Conservation (phyloP, 2,888 invertebrate genomes). For the Rhingia campestris region DNA sequence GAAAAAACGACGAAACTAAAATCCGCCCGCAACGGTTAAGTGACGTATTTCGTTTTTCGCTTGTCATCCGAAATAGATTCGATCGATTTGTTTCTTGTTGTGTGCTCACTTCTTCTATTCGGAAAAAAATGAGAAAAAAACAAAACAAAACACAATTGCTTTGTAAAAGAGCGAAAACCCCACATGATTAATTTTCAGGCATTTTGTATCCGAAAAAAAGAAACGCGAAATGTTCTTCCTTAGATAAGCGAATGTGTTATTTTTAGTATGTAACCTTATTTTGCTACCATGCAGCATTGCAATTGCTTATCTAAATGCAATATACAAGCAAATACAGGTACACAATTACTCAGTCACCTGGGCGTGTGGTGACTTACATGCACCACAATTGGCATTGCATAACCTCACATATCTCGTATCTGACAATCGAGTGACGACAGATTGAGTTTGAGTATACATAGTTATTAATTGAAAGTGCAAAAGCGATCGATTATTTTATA, state of each 20-base stretch:
- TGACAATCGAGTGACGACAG: conserved; percentile 14
- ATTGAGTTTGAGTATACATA: conserved; percentile 2
- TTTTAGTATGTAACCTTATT: conserved; percentile 66
- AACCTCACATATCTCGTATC: conserved; percentile 24
- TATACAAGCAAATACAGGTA: conserved; percentile 32
- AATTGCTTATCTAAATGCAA: conserved; percentile 60
- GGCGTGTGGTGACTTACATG: conserved; percentile 3
- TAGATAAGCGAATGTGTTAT: conserved; percentile 51
- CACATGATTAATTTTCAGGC: conserved; percentile 60
- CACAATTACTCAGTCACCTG: conserved; percentile 54
- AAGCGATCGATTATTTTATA: conserved; percentile 4
- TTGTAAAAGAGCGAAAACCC: conserved; percentile 20
- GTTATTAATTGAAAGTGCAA: not conserved
- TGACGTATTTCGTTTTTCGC: conserved; percentile 16
- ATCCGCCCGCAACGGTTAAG: conserved; percentile 29
- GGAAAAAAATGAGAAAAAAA: conserved; percentile 1
- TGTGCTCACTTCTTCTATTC: not conserved
- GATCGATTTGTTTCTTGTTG: conserved; percentile 44
- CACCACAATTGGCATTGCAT: conserved; percentile 37
- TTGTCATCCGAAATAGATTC: conserved; percentile 61
- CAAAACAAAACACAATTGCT: conserved; percentile 21
- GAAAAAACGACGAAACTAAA: conserved; percentile 5
- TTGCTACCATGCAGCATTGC: conserved; percentile 34
- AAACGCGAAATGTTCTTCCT: conserved; percentile 18
- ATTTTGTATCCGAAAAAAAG: conserved; percentile 37